Evolutionary conservation across 2,888 invertebrate genomes (phyloP).

Genomic region (Heliconius aoede): DNA sequence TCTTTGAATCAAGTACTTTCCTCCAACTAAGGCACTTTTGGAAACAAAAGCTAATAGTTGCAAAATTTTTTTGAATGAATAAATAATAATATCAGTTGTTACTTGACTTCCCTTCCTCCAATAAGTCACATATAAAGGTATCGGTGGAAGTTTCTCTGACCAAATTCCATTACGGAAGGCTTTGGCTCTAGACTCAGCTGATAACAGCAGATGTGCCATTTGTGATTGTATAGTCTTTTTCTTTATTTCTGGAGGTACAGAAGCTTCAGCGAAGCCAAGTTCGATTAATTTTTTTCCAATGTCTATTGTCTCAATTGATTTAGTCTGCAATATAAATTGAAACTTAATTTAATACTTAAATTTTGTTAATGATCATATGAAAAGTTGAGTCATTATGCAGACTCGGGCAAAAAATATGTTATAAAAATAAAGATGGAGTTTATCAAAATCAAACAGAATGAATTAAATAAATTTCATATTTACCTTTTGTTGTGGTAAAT

Average conservation of each 20-base stretch:
- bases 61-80: constrained; percentile 60
- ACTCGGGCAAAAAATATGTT: too few relatives aligned
- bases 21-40: constrained; percentile 64
- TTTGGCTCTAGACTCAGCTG: constrained; percentile 73
- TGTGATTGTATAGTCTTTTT: constrained; percentile 73
- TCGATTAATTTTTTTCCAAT: constrained; percentile 77
- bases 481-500: constrained; percentile 75
- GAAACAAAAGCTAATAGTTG: constrained; percentile 57
- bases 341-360: constrained; percentile 19
- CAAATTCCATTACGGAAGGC: constrained; percentile 74
- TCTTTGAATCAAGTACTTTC: constrained; percentile 29
- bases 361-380: background rate
- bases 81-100: constrained; percentile 54
- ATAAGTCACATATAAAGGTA: constrained; percentile 67
- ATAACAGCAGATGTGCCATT: constrained; percentile 67
- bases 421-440: too few relatives aligned
- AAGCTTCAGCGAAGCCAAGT: constrained; percentile 76
- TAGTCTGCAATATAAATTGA: constrained; percentile 63
- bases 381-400: background rate
- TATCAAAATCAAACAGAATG: background rate
- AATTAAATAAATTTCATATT: background rate
- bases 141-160: constrained; percentile 74
- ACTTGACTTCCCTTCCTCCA: constrained; percentile 71
- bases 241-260: constrained; percentile 63
- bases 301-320: constrained; percentile 71